phyloP scores from a whole-genome alignment of 2,888 invertebrate genomes.

The Leucophora obtusa region DNA sequence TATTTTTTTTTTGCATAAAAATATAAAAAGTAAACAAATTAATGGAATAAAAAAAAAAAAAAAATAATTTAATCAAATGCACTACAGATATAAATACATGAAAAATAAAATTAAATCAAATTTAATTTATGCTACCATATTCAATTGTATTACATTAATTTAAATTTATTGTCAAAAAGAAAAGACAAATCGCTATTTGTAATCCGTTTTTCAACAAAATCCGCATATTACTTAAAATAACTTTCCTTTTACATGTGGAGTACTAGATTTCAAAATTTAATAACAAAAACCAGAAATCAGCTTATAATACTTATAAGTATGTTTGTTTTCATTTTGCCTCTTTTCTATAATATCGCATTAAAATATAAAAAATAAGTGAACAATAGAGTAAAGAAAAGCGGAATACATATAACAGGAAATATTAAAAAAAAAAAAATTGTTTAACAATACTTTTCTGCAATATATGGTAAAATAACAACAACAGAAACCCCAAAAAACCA shows the following conservation, averaged over 20 bases:
- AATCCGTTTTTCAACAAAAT: not conserved
- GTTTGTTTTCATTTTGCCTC: not conserved
- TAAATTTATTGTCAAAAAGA: not conserved
- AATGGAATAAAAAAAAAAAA: not conserved
- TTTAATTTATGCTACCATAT: not conserved
- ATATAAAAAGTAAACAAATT: not conserved
- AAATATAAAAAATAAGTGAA: conserved; percentile 5
- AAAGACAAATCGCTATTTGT: not conserved
- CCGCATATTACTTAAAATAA: not conserved
- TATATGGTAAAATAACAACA: not conserved
- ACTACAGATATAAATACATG: not conserved
- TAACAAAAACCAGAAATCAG: not conserved
- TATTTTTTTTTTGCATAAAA: not conserved
- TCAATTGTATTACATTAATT: not conserved
- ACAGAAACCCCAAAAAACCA: conserved; percentile 34
- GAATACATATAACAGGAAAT: not conserved
- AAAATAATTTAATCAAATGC: not conserved
- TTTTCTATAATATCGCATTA: conserved; percentile 32
- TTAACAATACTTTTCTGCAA: not conserved
- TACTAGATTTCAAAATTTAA: not conserved
- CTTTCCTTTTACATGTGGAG: not conserved
- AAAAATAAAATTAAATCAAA: too few relatives aligned
- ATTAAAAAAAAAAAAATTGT: not conserved
- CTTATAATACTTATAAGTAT: conserved; percentile 5
- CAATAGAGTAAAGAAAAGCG: not conserved